Evolutionary conservation across 2,888 invertebrate genomes (phyloP).

Genomic region (Ethmia dodecea): DNA sequence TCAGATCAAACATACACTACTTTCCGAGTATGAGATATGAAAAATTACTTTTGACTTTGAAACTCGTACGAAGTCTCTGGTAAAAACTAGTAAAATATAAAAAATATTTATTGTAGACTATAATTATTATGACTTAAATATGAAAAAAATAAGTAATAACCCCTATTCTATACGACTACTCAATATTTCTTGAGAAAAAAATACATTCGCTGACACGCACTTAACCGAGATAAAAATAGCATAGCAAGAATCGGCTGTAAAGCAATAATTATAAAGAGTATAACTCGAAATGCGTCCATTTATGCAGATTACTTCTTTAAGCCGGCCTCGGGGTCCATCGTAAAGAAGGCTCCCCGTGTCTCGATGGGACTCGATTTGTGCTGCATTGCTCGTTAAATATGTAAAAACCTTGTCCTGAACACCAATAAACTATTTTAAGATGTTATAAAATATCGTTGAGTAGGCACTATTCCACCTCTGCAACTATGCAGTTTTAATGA

Average conservation of each 20-base stretch:
- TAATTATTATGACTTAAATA: no score
- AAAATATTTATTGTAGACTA: no score
- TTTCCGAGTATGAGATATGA: no score
- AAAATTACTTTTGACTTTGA: no score
- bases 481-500: no score
- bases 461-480: no score
- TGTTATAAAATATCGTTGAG: slow-evolving; percentile 18
- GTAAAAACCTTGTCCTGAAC: slow-evolving; percentile 25
- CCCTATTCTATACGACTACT: no score
- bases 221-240: background rate
- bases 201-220: no score
- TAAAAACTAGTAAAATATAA: background rate
- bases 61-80: background rate
- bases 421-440: slow-evolving; percentile 19
- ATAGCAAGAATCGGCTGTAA: background rate
- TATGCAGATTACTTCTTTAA: slow-evolving; percentile 29
- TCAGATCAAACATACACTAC: no score
- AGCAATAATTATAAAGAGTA: slow-evolving; percentile 1
- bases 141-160: no score
- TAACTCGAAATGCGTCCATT: slow-evolving; percentile 19
- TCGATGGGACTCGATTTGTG: slow-evolving; percentile 20
- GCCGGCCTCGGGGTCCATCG: slow-evolving; percentile 21
- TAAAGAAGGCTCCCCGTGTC: slow-evolving; percentile 24
- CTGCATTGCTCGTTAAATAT: slow-evolving; percentile 30
- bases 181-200: no score